Percentiles rank a stretch among this genome's conserved stretches.
Conservation (phyloP, 2,797 vertebrate genomes). For the Gadopsis bispinosus region DNA sequence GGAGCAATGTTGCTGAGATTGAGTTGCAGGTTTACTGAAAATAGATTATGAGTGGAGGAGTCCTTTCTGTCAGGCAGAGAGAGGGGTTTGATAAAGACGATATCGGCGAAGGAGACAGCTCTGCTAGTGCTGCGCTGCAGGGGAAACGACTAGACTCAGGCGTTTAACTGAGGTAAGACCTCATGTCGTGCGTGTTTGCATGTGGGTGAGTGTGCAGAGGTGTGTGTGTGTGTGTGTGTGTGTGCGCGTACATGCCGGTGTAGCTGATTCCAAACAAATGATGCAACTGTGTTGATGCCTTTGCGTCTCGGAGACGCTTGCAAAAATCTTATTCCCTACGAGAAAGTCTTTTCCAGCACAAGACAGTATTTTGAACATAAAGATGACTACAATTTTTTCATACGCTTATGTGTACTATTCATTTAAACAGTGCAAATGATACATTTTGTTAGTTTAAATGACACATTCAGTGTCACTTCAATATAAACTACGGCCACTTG, state of each 20-base stretch:
- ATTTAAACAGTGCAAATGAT: background rate
- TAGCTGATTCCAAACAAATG: slow-evolving; percentile 32
- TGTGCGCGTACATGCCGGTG: slow-evolving; percentile 24
- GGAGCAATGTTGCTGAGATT: slow-evolving; percentile 77
- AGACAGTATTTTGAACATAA: slow-evolving; percentile 2
- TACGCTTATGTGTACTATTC: background rate
- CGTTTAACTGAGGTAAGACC: slow-evolving; percentile 75
- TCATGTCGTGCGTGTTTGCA: slow-evolving; percentile 28
- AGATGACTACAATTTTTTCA: background rate
- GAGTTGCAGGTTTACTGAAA: slow-evolving; percentile 84
- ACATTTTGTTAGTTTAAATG: background rate
- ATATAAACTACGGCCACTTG: background rate
- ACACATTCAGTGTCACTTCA: slow-evolving; percentile 2
- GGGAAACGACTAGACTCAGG: slow-evolving; percentile 55
- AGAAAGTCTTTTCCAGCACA: background rate
- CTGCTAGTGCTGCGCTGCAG: slow-evolving; percentile 55
- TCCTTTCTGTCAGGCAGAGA: slow-evolving; percentile 69
- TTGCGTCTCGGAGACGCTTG: slow-evolving; percentile 17
- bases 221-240: slow-evolving; percentile 46
- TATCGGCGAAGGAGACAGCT: slow-evolving; percentile 62
- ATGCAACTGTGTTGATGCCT: slow-evolving; percentile 31
- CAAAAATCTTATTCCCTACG: background rate
- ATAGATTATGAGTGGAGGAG: slow-evolving; percentile 79
- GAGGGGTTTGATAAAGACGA: slow-evolving; percentile 67
- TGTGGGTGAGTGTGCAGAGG: slow-evolving; percentile 19